Conservation (phyloP, 2,113 vertebrate genomes). For the Phaethon lepturus region DNA sequence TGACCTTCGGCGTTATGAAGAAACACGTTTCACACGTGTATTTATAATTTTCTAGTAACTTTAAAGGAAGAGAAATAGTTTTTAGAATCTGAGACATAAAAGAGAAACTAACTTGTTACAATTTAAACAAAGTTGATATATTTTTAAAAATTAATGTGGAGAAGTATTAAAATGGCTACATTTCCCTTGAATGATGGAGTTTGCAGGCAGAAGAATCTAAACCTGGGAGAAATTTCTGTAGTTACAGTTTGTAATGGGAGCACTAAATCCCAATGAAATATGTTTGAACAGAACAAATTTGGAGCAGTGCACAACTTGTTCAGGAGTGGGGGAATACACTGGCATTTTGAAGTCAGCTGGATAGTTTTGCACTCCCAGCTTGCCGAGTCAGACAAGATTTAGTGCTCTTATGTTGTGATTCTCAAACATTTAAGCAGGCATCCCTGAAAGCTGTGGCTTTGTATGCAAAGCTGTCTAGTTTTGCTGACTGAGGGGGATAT, state of each 20-base stretch:
- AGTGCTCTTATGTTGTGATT: background rate
- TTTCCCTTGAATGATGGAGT: background rate
- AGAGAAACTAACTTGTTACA: background rate
- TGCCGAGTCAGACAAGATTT: background rate
- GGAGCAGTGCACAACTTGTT: background rate
- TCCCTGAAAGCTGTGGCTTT: background rate
- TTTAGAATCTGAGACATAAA: background rate
- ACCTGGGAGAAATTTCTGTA: background rate
- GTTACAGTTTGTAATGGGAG: background rate
- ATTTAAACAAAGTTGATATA: background rate
- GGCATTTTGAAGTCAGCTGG: background rate
- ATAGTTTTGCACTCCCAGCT: background rate
- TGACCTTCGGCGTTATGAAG: background rate
- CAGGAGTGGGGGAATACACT: background rate
- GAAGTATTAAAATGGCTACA: background rate
- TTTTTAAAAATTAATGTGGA: accelerated
- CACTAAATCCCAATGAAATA: accelerated
- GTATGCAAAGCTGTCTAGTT: background rate
- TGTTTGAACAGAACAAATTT: background rate
- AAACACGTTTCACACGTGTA: background rate
- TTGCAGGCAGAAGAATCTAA: too few relatives aligned
- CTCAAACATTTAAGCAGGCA: background rate
- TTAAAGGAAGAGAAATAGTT: background rate
- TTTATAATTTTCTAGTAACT: background rate
- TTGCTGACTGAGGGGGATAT: background rate